Evolutionary conservation across 2,888 invertebrate species (phyloP).

Genomic region (Calameuta pallipes): DNA sequence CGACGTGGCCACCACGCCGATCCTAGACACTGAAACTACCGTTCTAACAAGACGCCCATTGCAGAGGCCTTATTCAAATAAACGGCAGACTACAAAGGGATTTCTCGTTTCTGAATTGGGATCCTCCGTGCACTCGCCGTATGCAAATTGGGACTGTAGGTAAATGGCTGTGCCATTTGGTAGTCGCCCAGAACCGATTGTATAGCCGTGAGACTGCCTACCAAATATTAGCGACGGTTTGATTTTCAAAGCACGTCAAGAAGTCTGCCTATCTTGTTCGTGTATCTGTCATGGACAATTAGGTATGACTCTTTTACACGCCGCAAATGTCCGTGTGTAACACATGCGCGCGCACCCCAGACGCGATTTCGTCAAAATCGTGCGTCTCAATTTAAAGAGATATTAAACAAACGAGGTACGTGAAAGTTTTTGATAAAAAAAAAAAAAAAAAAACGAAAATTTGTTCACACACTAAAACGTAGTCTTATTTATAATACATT

Average conservation of each 20-base stretch:
- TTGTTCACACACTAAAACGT: not conserved
- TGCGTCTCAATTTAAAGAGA: not conserved
- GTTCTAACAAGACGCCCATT: constrained; percentile 2
- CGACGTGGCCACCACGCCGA: not conserved
- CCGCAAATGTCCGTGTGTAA: not conserved
- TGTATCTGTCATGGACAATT: constrained; percentile 17
- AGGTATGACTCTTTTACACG: constrained; percentile 21
- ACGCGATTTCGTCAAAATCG: not conserved
- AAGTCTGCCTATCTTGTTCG: constrained; percentile 12
- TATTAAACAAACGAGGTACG: not conserved
- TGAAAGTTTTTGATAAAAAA: not conserved
- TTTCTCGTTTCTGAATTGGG: not conserved
- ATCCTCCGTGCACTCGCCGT: not conserved
- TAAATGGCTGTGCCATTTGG: not conserved
- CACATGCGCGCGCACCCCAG: not conserved
- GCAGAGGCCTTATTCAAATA: constrained; percentile 12
- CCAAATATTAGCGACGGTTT: not conserved
- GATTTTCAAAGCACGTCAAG: constrained; percentile 14
- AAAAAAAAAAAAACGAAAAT: no score
- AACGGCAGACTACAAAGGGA: constrained; percentile 15
- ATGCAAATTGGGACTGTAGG: not conserved
- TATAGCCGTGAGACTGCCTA: not conserved
- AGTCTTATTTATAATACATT: not conserved
- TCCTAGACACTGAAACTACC: not conserved
- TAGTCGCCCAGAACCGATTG: not conserved